phyloP scores from a whole-genome alignment of 2,797 vertebrate species.

The Sebastes diploproa region DNA sequence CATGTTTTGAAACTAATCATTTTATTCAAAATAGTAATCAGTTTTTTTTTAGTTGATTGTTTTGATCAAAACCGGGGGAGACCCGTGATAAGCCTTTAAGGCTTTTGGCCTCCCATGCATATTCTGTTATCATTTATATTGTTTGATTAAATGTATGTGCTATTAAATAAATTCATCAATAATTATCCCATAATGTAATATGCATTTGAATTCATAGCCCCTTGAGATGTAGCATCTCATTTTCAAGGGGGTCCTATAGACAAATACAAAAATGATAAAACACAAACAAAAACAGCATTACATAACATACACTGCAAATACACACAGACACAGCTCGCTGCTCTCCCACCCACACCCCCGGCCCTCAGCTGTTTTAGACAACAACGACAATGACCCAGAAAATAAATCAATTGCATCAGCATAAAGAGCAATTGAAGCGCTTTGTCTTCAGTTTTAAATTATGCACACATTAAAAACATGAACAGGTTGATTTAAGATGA shows the following conservation, averaged over 20 bases:
- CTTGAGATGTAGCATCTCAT: neutral
- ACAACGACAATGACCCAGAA: neutral
- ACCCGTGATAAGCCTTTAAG: no score
- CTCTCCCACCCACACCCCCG: neutral
- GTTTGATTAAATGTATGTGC: neutral
- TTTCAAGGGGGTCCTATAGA: neutral
- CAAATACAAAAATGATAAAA: neutral
- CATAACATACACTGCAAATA: neutral
- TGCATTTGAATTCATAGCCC: neutral
- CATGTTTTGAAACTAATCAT: no score
- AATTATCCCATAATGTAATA: neutral
- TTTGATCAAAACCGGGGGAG: no score
- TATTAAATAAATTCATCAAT: neutral
- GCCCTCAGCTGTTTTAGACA: neutral
- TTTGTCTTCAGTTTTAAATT: neutral
- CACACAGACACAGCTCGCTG: neutral
- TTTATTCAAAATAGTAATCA: no score
- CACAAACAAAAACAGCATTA: neutral
- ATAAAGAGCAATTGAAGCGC: neutral
- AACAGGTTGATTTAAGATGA: neutral
- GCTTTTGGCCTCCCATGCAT: neutral
- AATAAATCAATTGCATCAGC: neutral
- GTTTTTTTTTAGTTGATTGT: neutral
- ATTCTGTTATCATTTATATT: neutral
- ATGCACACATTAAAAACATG: neutral